Conservation (phyloP, 2,888 invertebrate genomes). For the Acronicta aceris region DNA sequence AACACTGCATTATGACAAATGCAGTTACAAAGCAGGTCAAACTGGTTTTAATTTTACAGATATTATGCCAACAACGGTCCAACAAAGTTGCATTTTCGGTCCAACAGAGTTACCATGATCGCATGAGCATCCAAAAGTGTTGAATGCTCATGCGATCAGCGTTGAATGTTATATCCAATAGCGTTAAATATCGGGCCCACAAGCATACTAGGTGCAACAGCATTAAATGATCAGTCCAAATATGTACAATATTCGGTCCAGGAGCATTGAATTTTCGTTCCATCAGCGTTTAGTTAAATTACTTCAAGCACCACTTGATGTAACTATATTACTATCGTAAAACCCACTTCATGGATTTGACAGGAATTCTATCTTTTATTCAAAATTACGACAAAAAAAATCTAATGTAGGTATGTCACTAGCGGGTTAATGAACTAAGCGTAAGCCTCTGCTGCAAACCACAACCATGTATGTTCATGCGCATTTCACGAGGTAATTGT, state of each 20-base stretch:
- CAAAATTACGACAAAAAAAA: background rate
- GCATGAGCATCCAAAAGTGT: too few relatives aligned
- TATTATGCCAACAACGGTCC: background rate
- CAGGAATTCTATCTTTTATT: too few relatives aligned
- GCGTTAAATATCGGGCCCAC: background rate
- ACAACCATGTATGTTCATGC: background rate
- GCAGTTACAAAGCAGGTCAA: constrained; percentile 54
- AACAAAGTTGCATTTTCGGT: background rate
- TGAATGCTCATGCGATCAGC: background rate
- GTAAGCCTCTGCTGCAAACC: background rate
- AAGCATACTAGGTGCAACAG: background rate
- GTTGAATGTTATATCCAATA: background rate
- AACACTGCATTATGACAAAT: constrained; percentile 71
- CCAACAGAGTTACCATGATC: background rate
- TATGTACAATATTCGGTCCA: background rate
- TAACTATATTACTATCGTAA: too few relatives aligned
- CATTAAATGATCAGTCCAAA: background rate
- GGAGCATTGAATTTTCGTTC: too few relatives aligned
- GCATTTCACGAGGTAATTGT: constrained; percentile 10
- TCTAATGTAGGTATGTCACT: background rate
- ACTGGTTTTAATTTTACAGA: constrained; percentile 22
- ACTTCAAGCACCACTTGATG: too few relatives aligned
- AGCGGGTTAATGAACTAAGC: background rate
- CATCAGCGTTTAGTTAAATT: too few relatives aligned
- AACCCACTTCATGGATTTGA: too few relatives aligned